Conservation (phyloP, 35 echinoderm and acorn worm species). For the Apostichopus californicus region DNA sequence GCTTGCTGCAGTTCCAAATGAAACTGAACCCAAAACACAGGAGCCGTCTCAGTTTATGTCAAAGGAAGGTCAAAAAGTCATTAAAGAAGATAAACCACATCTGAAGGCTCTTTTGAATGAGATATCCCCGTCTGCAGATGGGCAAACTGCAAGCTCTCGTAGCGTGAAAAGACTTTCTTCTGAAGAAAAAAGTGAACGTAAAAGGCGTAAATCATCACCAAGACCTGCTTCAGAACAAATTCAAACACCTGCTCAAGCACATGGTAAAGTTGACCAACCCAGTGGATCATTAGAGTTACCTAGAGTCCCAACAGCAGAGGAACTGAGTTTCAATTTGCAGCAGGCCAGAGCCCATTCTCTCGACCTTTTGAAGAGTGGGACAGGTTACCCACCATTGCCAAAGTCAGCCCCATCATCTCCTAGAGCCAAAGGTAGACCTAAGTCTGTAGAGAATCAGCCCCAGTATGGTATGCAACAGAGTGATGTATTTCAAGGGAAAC, state of each 20-base stretch:
- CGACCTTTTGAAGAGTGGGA: constrained; percentile 1
- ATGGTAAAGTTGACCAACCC: constrained; percentile 22
- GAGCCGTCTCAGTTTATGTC: background rate
- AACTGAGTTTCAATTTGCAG: constrained; percentile 54
- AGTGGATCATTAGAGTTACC: constrained; percentile 39
- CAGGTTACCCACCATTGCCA: constrained; percentile 31
- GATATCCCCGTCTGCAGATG: constrained; percentile 24
- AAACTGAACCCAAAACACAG: background rate
- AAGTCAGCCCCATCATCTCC: constrained; percentile 31
- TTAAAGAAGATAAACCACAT: constrained; percentile 52
- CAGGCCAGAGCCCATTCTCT: constrained; percentile 53
- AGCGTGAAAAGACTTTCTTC: constrained; percentile 16
- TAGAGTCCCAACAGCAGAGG: constrained; percentile 54
- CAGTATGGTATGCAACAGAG: constrained; percentile 31
- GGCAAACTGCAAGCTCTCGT: constrained; percentile 13
- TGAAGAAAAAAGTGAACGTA: constrained; percentile 47
- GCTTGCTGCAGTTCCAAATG: constrained; percentile 34
- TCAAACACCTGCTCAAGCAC: constrained; percentile 6
- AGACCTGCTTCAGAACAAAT: background rate
- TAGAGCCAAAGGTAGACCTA: constrained; percentile 24
- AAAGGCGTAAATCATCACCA: constrained; percentile 45
- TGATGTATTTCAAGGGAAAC: constrained; percentile 12
- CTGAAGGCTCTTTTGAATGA: constrained; percentile 57
- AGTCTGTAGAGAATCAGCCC: constrained; percentile 16
- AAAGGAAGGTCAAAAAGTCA: background rate